Conservation (phyloP, 2,113 vertebrate genomes). For the Vulpes ferrilata region DNA sequence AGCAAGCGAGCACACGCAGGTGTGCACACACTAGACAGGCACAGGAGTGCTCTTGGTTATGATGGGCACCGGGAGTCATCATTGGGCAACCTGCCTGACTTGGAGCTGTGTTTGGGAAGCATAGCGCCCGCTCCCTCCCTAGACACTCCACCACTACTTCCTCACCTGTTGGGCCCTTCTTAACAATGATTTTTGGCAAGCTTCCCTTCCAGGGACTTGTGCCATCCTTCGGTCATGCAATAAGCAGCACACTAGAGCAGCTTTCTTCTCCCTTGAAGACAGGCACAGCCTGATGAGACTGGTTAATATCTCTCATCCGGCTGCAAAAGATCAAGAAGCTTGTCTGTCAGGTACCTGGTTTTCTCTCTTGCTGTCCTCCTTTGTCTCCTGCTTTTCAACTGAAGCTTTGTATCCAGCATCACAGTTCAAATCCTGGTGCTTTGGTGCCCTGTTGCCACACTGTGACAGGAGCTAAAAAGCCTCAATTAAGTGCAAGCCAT, state of each 20-base stretch:
- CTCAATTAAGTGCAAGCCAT: slow-evolving; percentile 54
- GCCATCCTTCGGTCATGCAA: neutral
- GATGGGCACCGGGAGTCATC: neutral
- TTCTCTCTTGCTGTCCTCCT: neutral
- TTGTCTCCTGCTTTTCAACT: neutral
- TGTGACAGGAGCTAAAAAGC: slow-evolving; percentile 65
- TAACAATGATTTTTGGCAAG: neutral
- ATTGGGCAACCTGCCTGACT: accelerated
- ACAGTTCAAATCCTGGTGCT: neutral
- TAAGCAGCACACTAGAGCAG: neutral
- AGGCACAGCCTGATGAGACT: neutral
- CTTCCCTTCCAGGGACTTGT: neutral
- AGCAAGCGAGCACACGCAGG: neutral
- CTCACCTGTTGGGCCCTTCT: neutral
- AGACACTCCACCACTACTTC: neutral
- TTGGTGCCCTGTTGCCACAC: neutral
- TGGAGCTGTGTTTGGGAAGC: neutral
- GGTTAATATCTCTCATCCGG: neutral
- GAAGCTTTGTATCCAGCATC: slow-evolving; percentile 54
- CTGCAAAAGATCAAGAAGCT: neutral
- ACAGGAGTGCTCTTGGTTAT: neutral
- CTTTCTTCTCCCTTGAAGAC: neutral
- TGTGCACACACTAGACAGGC: accelerated
- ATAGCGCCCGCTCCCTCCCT: too few species aligned
- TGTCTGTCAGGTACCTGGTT: neutral